Conservation (phyloP, 2,113 vertebrate genomes). For the Neoarius graeffei region DNA sequence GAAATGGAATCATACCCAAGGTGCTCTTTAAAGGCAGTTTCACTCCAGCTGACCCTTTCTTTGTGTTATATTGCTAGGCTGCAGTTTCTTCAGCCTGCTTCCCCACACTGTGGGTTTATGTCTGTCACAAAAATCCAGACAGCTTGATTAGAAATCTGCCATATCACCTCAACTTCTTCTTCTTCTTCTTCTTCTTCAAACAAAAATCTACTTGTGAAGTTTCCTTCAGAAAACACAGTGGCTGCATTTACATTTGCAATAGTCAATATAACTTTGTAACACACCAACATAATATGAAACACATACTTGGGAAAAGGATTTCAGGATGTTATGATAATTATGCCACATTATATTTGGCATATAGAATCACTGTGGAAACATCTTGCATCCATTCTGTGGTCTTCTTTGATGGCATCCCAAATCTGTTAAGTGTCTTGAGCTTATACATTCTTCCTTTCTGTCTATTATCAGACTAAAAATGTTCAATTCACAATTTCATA, state of each 20-base stretch:
- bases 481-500: neutral
- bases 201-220: constrained; percentile 39
- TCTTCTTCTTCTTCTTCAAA: neutral
- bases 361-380: constrained; percentile 6
- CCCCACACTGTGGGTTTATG: constrained; percentile 56
- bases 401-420: neutral
- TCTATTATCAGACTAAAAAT: neutral
- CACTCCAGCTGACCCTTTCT: constrained; percentile 60
- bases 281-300: constrained; percentile 33
- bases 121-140: constrained; percentile 59
- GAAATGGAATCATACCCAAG: constrained; percentile 62
- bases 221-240: constrained; percentile 12
- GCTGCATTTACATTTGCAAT: neutral
- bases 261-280: constrained; percentile 33
- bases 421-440: neutral
- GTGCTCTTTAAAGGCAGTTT: constrained; percentile 62
- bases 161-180: neutral
- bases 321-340: constrained; percentile 17
- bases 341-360: constrained; percentile 26
- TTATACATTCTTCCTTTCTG: neutral
- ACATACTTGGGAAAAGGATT: constrained; percentile 30
- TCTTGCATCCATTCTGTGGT: constrained; percentile 10
- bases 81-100: constrained; percentile 61
- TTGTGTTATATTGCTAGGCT: constrained; percentile 61
- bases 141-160: constrained; percentile 33